Percentiles rank a stretch among this genome's conserved stretches.
Evolutionary conservation across 2,113 vertebrate species (phyloP).

Genomic region (Prinia subflava): DNA sequence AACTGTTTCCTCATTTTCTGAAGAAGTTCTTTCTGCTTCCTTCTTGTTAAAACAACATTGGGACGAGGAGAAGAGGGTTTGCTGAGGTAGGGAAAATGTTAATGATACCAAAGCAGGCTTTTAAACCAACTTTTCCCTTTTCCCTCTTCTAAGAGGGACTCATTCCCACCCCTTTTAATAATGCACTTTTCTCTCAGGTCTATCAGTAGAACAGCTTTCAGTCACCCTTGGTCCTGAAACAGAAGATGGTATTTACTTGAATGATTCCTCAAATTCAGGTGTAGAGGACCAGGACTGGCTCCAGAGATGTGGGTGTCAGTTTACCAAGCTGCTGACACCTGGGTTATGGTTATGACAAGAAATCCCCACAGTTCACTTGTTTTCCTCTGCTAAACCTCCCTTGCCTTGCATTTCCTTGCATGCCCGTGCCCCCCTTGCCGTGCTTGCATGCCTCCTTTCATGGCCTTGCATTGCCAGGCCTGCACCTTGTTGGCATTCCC

Average conservation of each 20-base stretch:
- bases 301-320: background rate
- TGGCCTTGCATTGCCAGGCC: background rate
- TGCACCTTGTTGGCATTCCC: background rate
- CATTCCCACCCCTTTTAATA: background rate
- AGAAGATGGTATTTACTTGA: background rate
- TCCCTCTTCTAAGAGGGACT: background rate
- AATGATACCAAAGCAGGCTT: background rate
- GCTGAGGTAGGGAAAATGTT: background rate
- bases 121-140: background rate
- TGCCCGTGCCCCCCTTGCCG: background rate
- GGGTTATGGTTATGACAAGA: rapidly evolving
- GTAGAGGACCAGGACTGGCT: background rate
- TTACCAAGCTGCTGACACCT: background rate
- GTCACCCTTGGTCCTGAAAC: background rate
- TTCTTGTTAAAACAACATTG: background rate
- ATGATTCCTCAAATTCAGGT: background rate
- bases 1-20: background rate
- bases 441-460: background rate
- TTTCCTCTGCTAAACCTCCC: too few species aligned
- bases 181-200: background rate
- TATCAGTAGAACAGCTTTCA: background rate
- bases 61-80: background rate
- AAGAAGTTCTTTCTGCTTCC: background rate
- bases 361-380: background rate
- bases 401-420: background rate